Conservation (phyloP, 2,888 invertebrate species). For the Copidosoma aretas region DNA sequence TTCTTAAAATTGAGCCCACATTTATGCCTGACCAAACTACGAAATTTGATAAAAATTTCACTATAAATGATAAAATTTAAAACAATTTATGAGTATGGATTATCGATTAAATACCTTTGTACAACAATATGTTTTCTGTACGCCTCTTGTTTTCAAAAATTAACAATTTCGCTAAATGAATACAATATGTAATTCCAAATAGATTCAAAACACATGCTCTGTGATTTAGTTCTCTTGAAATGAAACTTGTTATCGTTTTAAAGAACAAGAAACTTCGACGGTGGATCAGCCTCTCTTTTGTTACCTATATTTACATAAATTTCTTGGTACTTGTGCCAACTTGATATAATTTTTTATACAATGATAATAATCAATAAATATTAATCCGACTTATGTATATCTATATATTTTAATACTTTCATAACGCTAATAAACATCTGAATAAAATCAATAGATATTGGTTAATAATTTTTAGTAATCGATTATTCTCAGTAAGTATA, state of each 20-base stretch:
- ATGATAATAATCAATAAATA: slow-evolving; percentile 19
- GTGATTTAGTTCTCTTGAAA: neutral
- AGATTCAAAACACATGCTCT: slow-evolving; percentile 11
- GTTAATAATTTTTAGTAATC: slow-evolving; percentile 15
- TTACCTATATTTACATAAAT: slow-evolving; percentile 24
- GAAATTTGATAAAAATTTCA: too few species aligned
- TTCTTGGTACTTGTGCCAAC: slow-evolving; percentile 2
- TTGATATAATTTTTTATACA: slow-evolving; percentile 6
- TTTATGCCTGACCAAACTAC: too few species aligned
- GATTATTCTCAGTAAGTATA: too few species aligned
- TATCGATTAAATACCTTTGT: neutral
- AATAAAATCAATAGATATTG: slow-evolving; percentile 47
- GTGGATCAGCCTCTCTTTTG: neutral
- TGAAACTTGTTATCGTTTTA: slow-evolving; percentile 10
- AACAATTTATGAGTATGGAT: neutral
- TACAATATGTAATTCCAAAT: slow-evolving; percentile 1
- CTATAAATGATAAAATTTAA: too few species aligned
- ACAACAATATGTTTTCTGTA: too few species aligned
- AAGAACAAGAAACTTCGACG: slow-evolving; percentile 5
- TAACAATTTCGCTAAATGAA: slow-evolving; percentile 1
- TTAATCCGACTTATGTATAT: slow-evolving; percentile 14
- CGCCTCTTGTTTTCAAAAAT: too few species aligned
- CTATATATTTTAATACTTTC: slow-evolving; percentile 22
- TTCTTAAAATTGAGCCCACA: too few species aligned
- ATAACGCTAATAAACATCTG: slow-evolving; percentile 47